Evolutionary conservation across 2,113 vertebrate species (phyloP).

Genomic region (Syrrhaptes paradoxus): DNA sequence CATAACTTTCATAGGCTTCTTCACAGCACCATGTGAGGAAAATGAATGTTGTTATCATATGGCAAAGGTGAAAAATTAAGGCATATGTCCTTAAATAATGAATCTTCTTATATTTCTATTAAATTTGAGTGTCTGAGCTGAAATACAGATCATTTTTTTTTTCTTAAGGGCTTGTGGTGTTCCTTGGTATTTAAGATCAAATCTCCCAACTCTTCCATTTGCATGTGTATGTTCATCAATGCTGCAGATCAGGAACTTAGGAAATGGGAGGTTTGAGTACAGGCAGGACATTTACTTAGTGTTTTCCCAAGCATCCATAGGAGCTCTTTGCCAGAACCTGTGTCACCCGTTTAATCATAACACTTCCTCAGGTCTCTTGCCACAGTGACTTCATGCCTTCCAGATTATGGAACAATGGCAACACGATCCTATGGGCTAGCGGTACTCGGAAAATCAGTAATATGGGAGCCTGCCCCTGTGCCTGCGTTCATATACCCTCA

Average conservation of each 20-base stretch:
- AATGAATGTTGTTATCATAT: neutral
- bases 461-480: neutral
- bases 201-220: neutral
- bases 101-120: neutral
- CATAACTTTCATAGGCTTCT: neutral
- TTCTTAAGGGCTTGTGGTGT: neutral
- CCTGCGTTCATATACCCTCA: neutral
- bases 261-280: neutral
- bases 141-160: neutral
- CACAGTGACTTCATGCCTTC: neutral
- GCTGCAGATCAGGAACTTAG: neutral
- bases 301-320: neutral
- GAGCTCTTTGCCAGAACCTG: neutral
- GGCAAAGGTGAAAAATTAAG: neutral
- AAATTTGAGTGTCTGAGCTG: neutral
- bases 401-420: neutral
- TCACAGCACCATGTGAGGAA: neutral
- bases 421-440: neutral
- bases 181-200: neutral
- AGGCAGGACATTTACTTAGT: neutral
- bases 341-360: neutral
- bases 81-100: neutral
- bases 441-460: neutral
- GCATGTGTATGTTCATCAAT: neutral
- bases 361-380: neutral